Evolutionary conservation across 2,888 invertebrate species (phyloP).

Genomic region (Ganaspis brasiliensis): DNA sequence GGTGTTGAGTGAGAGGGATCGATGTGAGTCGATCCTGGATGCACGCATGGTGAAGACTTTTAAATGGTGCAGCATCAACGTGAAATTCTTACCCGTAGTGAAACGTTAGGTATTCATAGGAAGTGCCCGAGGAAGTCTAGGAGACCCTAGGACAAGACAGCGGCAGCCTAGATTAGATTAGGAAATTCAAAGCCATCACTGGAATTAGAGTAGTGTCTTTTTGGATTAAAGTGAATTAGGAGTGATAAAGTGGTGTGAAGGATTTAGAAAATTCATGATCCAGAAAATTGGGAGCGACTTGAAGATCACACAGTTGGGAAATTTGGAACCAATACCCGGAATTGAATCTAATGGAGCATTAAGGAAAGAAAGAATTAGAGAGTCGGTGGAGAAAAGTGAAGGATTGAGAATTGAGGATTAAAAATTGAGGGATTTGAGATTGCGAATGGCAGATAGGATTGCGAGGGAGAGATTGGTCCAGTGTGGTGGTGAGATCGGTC

Average conservation of each 20-base stretch:
- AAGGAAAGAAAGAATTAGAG: slow-evolving; percentile 10
- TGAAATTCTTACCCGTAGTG: slow-evolving; percentile 73
- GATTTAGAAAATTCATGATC: no score
- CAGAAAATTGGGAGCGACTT: no score
- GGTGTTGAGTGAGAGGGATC: neutral
- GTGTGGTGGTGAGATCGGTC: slow-evolving; percentile 70
- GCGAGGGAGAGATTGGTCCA: slow-evolving; percentile 70
- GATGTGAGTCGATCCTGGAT: slow-evolving; percentile 49
- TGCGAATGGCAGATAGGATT: slow-evolving; percentile 75
- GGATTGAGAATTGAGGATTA: slow-evolving; percentile 43
- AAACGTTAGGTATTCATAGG: slow-evolving; percentile 73
- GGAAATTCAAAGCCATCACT: neutral
- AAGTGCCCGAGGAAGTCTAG: slow-evolving; percentile 76
- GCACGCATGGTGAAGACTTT: slow-evolving; percentile 65
- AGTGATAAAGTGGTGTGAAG: neutral
- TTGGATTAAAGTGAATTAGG: slow-evolving; percentile 2
- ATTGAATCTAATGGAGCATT: slow-evolving; percentile 16
- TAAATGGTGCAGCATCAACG: slow-evolving; percentile 76
- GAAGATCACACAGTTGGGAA: no score
- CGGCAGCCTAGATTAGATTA: slow-evolving; percentile 43
- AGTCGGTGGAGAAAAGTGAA: slow-evolving; percentile 22
- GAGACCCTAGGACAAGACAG: slow-evolving; percentile 69
- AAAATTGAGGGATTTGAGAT: slow-evolving; percentile 42
- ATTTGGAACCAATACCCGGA: no score
- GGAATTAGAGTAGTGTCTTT: neutral